These are phyloP conservation scores for Orchesellides sinensis DNA, from an alignment of 2,888 invertebrate genomes.

Conservation along the genomic window DNA sequence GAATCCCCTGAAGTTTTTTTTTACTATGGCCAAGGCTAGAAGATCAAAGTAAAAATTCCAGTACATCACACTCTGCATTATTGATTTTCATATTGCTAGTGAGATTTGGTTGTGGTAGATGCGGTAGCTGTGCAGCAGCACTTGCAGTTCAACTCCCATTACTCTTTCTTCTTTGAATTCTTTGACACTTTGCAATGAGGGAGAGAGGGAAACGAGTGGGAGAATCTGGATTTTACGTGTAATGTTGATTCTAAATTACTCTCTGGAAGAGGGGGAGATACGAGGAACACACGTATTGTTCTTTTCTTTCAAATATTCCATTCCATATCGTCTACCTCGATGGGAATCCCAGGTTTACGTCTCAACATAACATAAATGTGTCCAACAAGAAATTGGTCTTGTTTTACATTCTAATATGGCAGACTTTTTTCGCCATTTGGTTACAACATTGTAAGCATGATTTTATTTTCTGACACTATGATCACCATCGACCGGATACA, in stretches of 20 bases:
- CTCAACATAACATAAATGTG: constrained; percentile 17
- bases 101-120: background rate
- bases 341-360: too few species aligned
- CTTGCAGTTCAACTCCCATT: constrained; percentile 26
- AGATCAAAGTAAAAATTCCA: background rate
- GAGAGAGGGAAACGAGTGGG: constrained; percentile 11
- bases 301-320: too few species aligned
- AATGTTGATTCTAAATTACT: constrained; percentile 33
- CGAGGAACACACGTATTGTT: background rate
- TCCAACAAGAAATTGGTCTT: constrained; percentile 54
- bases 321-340: too few species aligned
- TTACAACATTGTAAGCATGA: too few species aligned
- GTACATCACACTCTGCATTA: background rate
- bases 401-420: constrained; percentile 52
- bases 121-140: constrained; percentile 6
- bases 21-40: background rate
- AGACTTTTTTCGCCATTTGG: too few species aligned
- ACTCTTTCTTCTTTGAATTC: constrained; percentile 44
- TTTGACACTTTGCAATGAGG: constrained; percentile 42
- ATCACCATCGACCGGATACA: too few species aligned
- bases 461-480: too few species aligned
- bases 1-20: too few species aligned
- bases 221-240: constrained; percentile 36
- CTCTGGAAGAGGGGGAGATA: constrained; percentile 35
- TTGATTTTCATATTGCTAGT: background rate